Conservation (phyloP, 2,888 invertebrate genomes). For the Agonopterix heracliana region DNA sequence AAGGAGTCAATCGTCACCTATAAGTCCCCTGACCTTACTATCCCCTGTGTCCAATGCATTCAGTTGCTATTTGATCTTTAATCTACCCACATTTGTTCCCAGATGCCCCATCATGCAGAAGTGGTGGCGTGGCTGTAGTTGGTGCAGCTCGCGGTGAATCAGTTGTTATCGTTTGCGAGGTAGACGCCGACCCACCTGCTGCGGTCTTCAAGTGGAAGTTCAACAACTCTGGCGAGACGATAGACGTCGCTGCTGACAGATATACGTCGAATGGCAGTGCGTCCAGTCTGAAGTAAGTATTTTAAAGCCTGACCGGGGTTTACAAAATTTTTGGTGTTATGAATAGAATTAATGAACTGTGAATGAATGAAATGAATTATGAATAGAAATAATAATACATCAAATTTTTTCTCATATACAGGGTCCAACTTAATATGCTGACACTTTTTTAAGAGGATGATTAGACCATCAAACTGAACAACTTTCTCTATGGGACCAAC, state of each 20-base stretch:
- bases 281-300: constrained; percentile 77
- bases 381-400: too few relatives aligned
- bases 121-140: constrained; percentile 87
- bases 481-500: too few relatives aligned
- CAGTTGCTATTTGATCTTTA: too few relatives aligned
- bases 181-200: constrained; percentile 94
- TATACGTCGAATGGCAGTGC: constrained; percentile 87
- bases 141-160: constrained; percentile 93
- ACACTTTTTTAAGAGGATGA: too few relatives aligned
- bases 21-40: too few relatives aligned
- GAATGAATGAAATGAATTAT: too few relatives aligned
- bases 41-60: too few relatives aligned
- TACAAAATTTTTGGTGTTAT: background rate
- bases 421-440: too few relatives aligned
- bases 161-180: constrained; percentile 90
- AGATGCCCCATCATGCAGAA: constrained; percentile 89
- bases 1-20: too few relatives aligned
- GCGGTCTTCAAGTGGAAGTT: constrained; percentile 95
- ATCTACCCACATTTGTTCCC: constrained; percentile 16
- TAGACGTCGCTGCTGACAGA: constrained; percentile 87
- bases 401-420: too few relatives aligned
- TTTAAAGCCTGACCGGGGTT: background rate
- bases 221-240: constrained; percentile 93
- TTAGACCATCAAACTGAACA: too few relatives aligned
- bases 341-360: background rate